Conservation (phyloP, 2,113 vertebrate genomes). For the Pseudorasbora parva region DNA sequence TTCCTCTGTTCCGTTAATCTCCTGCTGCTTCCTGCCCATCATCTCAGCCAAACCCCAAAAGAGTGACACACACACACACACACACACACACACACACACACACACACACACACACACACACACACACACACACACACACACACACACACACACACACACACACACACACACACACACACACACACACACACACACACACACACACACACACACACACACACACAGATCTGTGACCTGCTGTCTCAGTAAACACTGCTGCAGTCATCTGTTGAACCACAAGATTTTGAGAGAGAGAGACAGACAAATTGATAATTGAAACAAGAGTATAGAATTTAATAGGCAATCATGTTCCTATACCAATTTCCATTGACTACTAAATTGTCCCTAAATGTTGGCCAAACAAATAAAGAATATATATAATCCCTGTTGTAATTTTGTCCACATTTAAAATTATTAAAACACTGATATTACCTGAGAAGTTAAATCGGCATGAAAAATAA, state of each 20-base stretch:
- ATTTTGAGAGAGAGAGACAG: background rate
- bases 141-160: conserved; percentile 36
- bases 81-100: conserved; percentile 27
- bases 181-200: background rate
- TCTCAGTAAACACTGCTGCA: conserved; percentile 4
- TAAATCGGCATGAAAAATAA: no score
- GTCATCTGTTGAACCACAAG: conserved; percentile 1
- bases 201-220: conserved; percentile 25
- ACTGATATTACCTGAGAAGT: no score
- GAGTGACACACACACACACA: conserved; percentile 46
- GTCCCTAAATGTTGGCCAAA: no score
- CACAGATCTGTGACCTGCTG: background rate
- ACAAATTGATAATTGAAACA: background rate
- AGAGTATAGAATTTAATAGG: no score
- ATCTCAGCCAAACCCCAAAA: conserved; percentile 59
- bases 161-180: conserved; percentile 33
- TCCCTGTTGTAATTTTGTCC: no score
- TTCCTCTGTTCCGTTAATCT: conserved; percentile 65
- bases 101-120: conserved; percentile 30
- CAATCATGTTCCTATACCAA: no score
- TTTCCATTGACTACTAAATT: no score
- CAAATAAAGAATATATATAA: no score
- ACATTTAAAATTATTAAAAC: no score
- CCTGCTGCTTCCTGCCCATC: conserved; percentile 58
- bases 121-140: conserved; percentile 25